phyloP scores from a whole-genome alignment of 2,888 invertebrate genomes.

The Linyphia triangularis region DNA sequence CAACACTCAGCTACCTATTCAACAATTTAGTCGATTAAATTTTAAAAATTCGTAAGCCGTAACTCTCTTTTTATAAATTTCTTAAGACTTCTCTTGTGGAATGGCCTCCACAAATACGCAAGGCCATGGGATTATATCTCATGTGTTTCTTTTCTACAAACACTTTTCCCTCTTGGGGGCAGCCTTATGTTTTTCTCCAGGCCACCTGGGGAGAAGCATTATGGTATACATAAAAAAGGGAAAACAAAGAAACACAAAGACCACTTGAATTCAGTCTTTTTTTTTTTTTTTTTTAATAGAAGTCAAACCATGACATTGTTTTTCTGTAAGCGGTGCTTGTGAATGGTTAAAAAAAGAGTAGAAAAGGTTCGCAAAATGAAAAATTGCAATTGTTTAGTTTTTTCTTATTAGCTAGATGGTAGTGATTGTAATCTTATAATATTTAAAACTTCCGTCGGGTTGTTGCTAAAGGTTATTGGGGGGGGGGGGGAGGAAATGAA shows the following conservation, averaged over 20 bases:
- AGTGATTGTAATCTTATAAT: too few relatives aligned
- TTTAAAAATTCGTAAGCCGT: slow-evolving; percentile 48
- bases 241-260: neutral
- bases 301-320: slow-evolving; percentile 6
- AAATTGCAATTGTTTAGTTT: neutral
- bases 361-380: neutral
- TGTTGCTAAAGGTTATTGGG: too few relatives aligned
- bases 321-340: slow-evolving; percentile 11
- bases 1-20: too few relatives aligned
- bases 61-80: slow-evolving; percentile 38
- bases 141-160: neutral
- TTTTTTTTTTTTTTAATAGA: slow-evolving; percentile 18
- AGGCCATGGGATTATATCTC: slow-evolving; percentile 1
- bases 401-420: neutral
- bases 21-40: slow-evolving; percentile 61
- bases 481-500: too few relatives aligned
- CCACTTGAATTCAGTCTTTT: slow-evolving; percentile 24
- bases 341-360: slow-evolving; percentile 11
- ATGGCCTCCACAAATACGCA: neutral
- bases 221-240: neutral
- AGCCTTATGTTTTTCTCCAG: slow-evolving; percentile 3
- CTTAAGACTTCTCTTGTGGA: slow-evolving; percentile 11
- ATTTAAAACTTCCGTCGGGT: too few relatives aligned
- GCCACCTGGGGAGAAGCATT: slow-evolving; percentile 27
- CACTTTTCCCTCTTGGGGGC: slow-evolving; percentile 9